These are phyloP conservation scores for Dynastes hyllus DNA, from an alignment of 2,888 invertebrate species.

Conservation along the genomic window DNA sequence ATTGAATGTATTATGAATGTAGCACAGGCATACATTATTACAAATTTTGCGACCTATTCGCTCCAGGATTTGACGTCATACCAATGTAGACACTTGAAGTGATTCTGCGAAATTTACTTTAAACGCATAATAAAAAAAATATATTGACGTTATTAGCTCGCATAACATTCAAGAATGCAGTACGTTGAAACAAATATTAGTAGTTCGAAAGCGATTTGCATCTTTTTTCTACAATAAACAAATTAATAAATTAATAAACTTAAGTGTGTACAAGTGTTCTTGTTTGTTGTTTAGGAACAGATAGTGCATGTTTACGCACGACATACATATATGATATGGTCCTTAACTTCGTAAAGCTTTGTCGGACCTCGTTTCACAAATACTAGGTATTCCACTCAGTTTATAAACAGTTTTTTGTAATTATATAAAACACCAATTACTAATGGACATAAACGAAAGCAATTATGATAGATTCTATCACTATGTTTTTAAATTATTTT, in stretches of 20 bases:
- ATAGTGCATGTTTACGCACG: neutral
- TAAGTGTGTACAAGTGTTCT: slow-evolving; percentile 8
- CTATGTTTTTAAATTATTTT: too few species aligned
- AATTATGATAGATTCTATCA: neutral
- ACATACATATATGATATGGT: neutral
- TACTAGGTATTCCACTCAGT: neutral
- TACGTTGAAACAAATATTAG: neutral
- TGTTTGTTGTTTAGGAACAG: neutral
- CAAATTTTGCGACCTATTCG: neutral
- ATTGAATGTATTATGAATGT: neutral
- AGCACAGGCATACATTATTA: neutral
- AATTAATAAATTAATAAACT: slow-evolving; percentile 19
- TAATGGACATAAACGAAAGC: neutral
- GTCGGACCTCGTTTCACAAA: neutral
- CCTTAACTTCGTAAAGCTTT: neutral
- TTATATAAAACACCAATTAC: neutral
- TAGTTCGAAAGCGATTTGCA: neutral
- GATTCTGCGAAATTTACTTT: slow-evolving; percentile 8
- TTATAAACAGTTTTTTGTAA: neutral
- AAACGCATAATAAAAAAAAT: neutral
- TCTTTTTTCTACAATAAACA: slow-evolving; percentile 3
- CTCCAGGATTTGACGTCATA: neutral
- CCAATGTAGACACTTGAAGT: neutral
- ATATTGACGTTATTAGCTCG: slow-evolving; percentile 1
- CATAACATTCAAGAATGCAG: neutral